Percentiles rank a stretch among this genome's conserved stretches.
phyloP scores from a whole-genome alignment of 2,113 vertebrate species.

The Antechinus stuartii region DNA sequence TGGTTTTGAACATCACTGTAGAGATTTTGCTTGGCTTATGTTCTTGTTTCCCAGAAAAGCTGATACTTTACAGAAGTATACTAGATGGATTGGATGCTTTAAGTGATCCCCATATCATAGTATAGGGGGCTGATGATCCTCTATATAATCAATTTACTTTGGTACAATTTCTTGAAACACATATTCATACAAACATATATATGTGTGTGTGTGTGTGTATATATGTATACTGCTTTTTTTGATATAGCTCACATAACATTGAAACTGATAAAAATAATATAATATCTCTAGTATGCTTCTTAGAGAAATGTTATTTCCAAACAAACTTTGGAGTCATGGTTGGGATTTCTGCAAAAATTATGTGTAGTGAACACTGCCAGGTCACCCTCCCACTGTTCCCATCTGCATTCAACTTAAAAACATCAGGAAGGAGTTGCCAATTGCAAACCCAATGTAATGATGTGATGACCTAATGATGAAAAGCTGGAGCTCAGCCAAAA shows the following conservation, averaged over 20 bases:
- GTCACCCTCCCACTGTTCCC: conserved; percentile 42
- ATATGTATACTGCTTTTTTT: neutral
- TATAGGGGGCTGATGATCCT: neutral
- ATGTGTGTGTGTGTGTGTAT: no score
- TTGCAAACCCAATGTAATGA: conserved; percentile 41
- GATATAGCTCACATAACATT: conserved; percentile 26
- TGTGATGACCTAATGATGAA: conserved; percentile 18
- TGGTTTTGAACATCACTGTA: neutral
- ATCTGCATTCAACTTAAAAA: conserved; percentile 58
- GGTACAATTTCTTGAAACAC: neutral
- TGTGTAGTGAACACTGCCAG: conserved; percentile 49
- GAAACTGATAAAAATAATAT: conserved; percentile 40
- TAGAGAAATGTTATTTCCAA: conserved; percentile 37
- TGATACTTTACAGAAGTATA: conserved; percentile 31
- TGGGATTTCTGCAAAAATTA: conserved; percentile 48
- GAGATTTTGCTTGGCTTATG: neutral
- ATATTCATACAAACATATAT: neutral
- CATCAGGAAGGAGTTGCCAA: conserved; percentile 54
- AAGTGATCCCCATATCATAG: neutral
- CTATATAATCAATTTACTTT: neutral
- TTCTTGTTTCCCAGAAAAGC: conserved; percentile 24
- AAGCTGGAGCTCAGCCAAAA: conserved; percentile 38
- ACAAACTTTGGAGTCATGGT: conserved; percentile 20
- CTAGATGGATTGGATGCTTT: conserved; percentile 20
- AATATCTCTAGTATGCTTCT: conserved; percentile 35